These are phyloP conservation scores for Cotesia glomerata DNA, from an alignment of 1,140 invertebrate species.

Conservation along the genomic window DNA sequence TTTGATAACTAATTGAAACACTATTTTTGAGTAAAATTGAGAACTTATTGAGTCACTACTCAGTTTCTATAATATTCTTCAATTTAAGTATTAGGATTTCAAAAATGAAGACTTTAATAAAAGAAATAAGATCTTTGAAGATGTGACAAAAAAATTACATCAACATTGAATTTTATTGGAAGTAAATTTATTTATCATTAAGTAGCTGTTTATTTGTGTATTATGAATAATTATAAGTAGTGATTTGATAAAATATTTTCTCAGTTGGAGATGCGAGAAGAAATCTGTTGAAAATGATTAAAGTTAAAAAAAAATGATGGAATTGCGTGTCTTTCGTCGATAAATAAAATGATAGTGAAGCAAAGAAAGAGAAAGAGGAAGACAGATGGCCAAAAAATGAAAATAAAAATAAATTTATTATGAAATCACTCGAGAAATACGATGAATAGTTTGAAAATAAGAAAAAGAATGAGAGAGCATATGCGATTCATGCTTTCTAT, in stretches of 20 bases:
- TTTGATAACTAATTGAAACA: too few relatives aligned
- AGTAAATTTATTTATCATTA: background rate
- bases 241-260: background rate
- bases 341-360: constrained; percentile 24
- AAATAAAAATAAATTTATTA: background rate
- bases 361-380: constrained; percentile 3
- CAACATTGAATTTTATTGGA: too few relatives aligned
- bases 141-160: too few relatives aligned
- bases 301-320: constrained; percentile 18
- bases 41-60: too few relatives aligned
- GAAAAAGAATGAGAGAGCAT: background rate
- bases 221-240: background rate
- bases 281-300: background rate
- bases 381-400: constrained; percentile 6
- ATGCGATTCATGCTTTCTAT: background rate
- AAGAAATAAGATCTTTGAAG: too few relatives aligned
- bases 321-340: constrained; percentile 31
- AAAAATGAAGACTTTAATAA: too few relatives aligned
- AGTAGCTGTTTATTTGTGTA: background rate
- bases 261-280: background rate
- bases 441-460: constrained; percentile 23
- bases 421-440: background rate
- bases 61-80: too few relatives aligned
- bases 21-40: too few relatives aligned
- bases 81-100: too few relatives aligned